phyloP scores from a whole-genome alignment of 2,113 vertebrate species.

The Pygoscelis antarcticus region DNA sequence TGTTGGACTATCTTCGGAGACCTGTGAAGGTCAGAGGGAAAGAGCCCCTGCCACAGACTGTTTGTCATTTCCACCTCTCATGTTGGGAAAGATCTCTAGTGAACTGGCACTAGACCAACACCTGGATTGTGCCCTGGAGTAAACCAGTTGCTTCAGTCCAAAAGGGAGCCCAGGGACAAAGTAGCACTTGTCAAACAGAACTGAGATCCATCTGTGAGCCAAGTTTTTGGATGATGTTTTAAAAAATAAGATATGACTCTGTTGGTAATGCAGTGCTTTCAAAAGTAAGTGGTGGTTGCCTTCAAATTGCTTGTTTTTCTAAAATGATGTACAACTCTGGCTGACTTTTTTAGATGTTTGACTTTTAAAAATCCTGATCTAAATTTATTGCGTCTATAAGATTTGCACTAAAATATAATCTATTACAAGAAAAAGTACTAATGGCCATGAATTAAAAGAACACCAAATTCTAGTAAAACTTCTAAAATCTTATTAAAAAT shows the following conservation, averaged over 20 bases:
- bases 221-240: background rate
- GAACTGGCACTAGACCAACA: background rate
- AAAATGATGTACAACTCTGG: background rate
- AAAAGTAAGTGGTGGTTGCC: background rate
- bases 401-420: background rate
- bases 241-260: background rate
- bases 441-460: background rate
- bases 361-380: background rate
- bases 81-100: background rate
- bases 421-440: background rate
- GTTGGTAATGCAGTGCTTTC: background rate
- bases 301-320: background rate
- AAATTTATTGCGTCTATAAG: background rate
- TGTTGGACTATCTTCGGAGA: background rate
- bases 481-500: background rate
- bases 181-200: background rate
- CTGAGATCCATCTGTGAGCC: background rate
- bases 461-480: background rate
- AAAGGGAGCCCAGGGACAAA: background rate
- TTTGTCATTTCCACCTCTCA: background rate
- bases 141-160: background rate
- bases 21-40: background rate
- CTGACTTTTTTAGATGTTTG: background rate
- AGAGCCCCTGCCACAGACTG: background rate
- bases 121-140: background rate